Evolutionary conservation across 1,140 invertebrate genomes (phyloP), one percentile per base, ranked within the genome.

Genomic region (Dendroctonus ponderosae): DNA sequence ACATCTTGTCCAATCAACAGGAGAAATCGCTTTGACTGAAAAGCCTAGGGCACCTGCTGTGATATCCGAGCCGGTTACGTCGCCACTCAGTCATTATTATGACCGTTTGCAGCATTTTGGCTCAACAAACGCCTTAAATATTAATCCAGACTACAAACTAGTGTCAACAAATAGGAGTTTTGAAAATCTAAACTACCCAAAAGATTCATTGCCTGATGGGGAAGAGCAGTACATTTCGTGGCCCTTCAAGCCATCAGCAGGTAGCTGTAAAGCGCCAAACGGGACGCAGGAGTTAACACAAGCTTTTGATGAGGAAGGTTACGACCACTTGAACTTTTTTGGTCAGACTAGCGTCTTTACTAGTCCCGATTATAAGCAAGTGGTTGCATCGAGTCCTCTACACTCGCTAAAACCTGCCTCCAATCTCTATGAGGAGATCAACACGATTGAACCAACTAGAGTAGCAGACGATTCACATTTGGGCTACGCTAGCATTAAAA

Each of bases 41-140:
- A 37, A 15, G 44, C 3, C 72, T 26, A 26, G 67, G 73, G 72
- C 71, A 5, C 69, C 77, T 6, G 75, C 77, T 57, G 70, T 79
- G 5, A 75, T 78, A 12, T 71, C 67, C 5, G 63, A 72, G 60
- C 38, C 46, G 12, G 63, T 52, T 7, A 46, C 58, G 0, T 66
- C 38, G 50, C 58, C 68, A 7, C 67, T 71, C 43, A 80, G 85
- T 72, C 78, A 81, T 38, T 85, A 85, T 72, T 92, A 93, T 76
- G 90, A 92, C 76, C 87, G 86, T 60, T 74, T 92, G n/a, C 87
- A 91, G 72, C 89, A 90, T 74, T 90, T 92, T 74, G 88, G 89
- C 8, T 88, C 89, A 0, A 83, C 84, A 40, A 85, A 83, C 66
- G 91, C 90, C 80, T 78, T 86, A 46, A 85, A 85, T 57, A 83